These are phyloP conservation scores for Reinhardtius hippoglossoides DNA, from an alignment of 2,113 vertebrate species.

Conservation along the genomic window DNA sequence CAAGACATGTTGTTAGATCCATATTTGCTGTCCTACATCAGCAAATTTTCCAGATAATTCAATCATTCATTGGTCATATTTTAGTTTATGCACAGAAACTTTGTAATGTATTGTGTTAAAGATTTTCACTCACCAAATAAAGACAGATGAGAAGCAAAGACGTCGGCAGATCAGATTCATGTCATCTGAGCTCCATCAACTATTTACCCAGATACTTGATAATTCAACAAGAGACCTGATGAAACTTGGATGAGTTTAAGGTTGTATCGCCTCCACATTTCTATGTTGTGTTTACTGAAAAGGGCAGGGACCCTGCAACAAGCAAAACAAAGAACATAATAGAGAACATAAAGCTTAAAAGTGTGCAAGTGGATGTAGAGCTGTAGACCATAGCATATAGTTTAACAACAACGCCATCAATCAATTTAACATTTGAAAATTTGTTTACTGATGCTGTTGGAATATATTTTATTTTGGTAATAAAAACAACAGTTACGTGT, in stretches of 20 bases:
- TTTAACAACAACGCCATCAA: neutral
- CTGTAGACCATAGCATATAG: neutral
- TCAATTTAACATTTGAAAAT: neutral
- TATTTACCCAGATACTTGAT: slow-evolving; percentile 30
- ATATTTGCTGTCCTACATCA: slow-evolving; percentile 9
- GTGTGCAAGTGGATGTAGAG: neutral
- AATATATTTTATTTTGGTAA: neutral
- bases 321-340: neutral
- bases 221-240: slow-evolving; percentile 34
- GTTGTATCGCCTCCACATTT: neutral
- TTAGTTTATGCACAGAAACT: neutral
- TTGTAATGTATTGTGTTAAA: neutral
- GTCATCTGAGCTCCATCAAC: slow-evolving; percentile 18
- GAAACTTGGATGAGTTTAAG: slow-evolving; percentile 36
- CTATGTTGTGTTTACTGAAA: neutral
- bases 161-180: slow-evolving; percentile 6
- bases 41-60: neutral
- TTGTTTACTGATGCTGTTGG: neutral
- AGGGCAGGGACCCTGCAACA: neutral
- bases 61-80: neutral
- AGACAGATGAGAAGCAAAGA: neutral
- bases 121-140: neutral
- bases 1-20: neutral
- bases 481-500: neutral
- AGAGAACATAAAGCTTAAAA: neutral